Evolutionary conservation across 1,140 invertebrate genomes (phyloP).

Genomic region (Hycleus phaleratus): DNA sequence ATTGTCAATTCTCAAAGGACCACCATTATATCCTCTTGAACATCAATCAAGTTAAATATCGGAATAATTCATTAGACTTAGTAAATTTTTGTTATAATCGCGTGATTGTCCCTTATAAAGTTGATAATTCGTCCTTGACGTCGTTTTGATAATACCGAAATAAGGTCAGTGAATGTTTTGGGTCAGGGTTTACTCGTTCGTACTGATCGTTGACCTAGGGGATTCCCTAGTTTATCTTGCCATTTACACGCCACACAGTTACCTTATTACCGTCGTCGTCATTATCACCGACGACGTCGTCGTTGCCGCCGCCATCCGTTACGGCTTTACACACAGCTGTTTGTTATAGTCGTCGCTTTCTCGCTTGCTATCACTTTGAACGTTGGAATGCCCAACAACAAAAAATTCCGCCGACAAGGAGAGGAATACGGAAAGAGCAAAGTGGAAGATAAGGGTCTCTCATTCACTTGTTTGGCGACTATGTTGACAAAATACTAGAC

Average conservation of each 20-base stretch:
- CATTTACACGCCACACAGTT: slow-evolving; percentile 14
- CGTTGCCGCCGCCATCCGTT: neutral
- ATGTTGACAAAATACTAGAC: slow-evolving; percentile 7
- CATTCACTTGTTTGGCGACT: slow-evolving; percentile 7
- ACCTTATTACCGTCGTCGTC: neutral
- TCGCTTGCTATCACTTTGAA: slow-evolving; percentile 4
- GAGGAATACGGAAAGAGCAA: neutral
- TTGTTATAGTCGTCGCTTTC: neutral
- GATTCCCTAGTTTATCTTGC: slow-evolving; percentile 27
- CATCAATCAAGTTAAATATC: too few species aligned
- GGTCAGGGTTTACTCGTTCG: slow-evolving; percentile 16
- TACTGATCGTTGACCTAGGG: slow-evolving; percentile 30
- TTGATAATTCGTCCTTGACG: slow-evolving; percentile 18
- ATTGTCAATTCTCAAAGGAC: neutral
- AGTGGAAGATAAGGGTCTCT: slow-evolving; percentile 12
- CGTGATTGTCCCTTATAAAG: neutral
- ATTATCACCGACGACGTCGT: neutral
- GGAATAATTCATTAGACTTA: neutral
- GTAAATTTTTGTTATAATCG: neutral
- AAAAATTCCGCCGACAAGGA: too few species aligned
- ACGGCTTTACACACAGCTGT: neutral
- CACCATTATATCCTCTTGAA: too few species aligned
- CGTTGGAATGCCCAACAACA: slow-evolving; percentile 5
- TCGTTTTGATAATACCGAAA: slow-evolving; percentile 17
- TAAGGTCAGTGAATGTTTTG: slow-evolving; percentile 23